Conservation (phyloP, 2,113 vertebrate species). For the Galbula dea region DNA sequence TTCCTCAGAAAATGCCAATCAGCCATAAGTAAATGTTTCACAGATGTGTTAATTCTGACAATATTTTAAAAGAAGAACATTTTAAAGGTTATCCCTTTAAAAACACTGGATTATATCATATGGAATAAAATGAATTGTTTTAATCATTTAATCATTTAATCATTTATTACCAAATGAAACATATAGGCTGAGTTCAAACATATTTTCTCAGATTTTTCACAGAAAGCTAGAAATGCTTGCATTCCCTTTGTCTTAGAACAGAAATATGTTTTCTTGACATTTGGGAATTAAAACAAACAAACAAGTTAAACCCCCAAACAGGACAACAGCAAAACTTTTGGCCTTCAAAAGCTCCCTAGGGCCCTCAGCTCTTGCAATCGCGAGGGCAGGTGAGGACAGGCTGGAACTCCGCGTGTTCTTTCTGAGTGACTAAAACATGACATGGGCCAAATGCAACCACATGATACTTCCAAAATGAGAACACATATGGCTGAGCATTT, state of each 20-base stretch:
- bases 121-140: background rate
- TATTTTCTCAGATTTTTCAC: background rate
- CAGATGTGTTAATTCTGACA: background rate
- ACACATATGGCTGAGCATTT: conserved; percentile 51
- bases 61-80: background rate
- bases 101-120: background rate
- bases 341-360: background rate
- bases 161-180: background rate
- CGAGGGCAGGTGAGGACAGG: conserved; percentile 60
- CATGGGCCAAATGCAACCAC: conserved; percentile 54
- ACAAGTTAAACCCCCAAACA: background rate
- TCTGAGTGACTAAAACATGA: conserved; percentile 52
- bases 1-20: background rate
- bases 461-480: conserved; percentile 43
- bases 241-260: background rate
- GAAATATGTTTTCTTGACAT: background rate
- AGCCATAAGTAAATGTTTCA: background rate
- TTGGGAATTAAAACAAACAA: background rate
- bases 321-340: conserved; percentile 8
- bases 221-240: background rate
- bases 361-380: conserved; percentile 2
- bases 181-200: background rate
- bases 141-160: background rate
- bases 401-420: conserved; percentile 42
- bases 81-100: background rate